Conservation (phyloP, 2,888 invertebrate genomes). For the Dryomyza anilis region DNA sequence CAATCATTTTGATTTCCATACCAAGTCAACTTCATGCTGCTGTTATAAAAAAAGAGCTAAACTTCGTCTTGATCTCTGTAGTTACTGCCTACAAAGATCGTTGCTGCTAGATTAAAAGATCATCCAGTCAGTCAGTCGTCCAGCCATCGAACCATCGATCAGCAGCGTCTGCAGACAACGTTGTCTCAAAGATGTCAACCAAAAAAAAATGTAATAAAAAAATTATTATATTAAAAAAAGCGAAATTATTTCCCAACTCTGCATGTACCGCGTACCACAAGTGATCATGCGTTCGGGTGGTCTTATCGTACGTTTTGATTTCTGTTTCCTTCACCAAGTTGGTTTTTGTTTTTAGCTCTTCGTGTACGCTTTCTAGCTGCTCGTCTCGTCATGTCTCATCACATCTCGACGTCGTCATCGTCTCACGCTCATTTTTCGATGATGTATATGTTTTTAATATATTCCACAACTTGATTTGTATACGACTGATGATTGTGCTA, state of each 20-base stretch:
- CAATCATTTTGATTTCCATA: conserved; percentile 47
- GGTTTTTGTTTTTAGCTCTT: neutral
- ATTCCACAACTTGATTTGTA: conserved; percentile 47
- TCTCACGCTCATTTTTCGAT: conserved; percentile 5
- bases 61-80: neutral
- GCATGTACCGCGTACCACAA: too few species aligned
- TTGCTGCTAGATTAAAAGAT: conserved; percentile 55
- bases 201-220: too few species aligned
- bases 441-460: conserved; percentile 30
- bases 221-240: too few species aligned
- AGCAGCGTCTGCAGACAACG: neutral
- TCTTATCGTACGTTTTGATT: conserved; percentile 51
- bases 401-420: neutral
- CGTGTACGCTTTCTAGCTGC: too few species aligned
- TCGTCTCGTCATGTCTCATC: neutral
- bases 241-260: conserved; percentile 23
- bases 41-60: neutral
- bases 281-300: conserved; percentile 44
- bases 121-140: conserved; percentile 43
- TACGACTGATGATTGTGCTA: conserved; percentile 39
- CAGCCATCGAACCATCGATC: neutral
- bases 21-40: conserved; percentile 5
- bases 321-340: conserved; percentile 47
- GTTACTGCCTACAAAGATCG: too few species aligned
- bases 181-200: conserved; percentile 13